Conservation (phyloP, 2,113 vertebrate genomes). For the Porphyrio hochstetteri region DNA sequence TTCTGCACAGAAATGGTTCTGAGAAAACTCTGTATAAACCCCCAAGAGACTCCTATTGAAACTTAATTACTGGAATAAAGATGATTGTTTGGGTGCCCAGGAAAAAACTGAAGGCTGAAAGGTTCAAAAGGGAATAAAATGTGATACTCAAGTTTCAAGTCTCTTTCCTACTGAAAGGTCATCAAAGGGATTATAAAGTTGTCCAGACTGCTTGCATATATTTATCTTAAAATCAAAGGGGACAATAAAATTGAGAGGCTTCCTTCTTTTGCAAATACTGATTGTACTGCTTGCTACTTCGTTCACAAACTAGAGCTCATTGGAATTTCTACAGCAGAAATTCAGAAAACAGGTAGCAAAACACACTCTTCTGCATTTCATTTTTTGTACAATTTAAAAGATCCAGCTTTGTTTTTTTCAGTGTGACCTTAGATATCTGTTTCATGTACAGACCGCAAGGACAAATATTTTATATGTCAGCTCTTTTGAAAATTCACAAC, state of each 20-base stretch:
- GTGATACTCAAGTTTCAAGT: not conserved
- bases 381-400: not conserved
- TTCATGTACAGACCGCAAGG: not conserved
- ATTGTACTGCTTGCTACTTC: not conserved
- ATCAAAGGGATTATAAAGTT: not conserved
- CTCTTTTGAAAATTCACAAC: not conserved
- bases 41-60: not conserved
- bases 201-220: not conserved
- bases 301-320: not conserved
- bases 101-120: not conserved
- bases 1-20: not conserved
- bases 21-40: not conserved
- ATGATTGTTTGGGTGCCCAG: not conserved
- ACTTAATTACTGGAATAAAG: not conserved
- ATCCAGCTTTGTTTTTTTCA: not conserved
- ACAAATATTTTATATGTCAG: not conserved
- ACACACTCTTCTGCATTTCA: not conserved
- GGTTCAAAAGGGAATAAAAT: not conserved
- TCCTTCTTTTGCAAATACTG: not conserved
- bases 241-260: not conserved
- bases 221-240: not conserved
- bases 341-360: not conserved
- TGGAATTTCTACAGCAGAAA: not conserved
- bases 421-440: not conserved
- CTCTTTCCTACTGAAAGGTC: not conserved